Evolutionary conservation across 1,140 invertebrate genomes (phyloP).

Genomic region (Brachionus koreanus): DNA sequence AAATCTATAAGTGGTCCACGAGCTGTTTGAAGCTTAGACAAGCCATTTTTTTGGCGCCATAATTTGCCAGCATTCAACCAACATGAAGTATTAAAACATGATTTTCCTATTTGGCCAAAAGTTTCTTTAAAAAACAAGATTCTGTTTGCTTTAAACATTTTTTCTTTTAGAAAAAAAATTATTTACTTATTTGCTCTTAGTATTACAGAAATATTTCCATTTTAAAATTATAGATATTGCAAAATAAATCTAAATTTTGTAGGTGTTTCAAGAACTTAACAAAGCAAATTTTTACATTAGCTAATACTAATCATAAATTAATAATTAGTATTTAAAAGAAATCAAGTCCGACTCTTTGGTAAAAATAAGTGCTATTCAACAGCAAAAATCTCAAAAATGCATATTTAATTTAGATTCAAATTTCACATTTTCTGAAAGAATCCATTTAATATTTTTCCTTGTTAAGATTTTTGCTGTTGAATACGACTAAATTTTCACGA

Average conservation of each 20-base stretch:
- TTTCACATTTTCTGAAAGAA: too few relatives aligned
- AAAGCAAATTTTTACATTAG: too few relatives aligned
- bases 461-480: too few relatives aligned
- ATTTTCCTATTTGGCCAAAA: neutral
- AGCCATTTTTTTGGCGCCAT: conserved; percentile 14
- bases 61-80: neutral
- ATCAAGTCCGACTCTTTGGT: too few relatives aligned
- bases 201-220: neutral
- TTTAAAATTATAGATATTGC: neutral
- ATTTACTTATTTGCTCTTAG: neutral
- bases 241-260: neutral
- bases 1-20: conserved; percentile 38
- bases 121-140: neutral
- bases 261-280: too few relatives aligned
- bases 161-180: neutral
- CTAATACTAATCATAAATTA: too few relatives aligned
- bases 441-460: too few relatives aligned
- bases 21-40: conserved; percentile 34
- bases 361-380: too few relatives aligned
- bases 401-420: too few relatives aligned
- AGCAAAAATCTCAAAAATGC: too few relatives aligned
- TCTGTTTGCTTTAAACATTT: neutral
- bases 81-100: neutral
- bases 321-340: too few relatives aligned
- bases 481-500: too few relatives aligned